These are phyloP conservation scores for Agrypnia vestita DNA, from an alignment of 1,140 invertebrate genomes.

Conservation along the genomic window DNA sequence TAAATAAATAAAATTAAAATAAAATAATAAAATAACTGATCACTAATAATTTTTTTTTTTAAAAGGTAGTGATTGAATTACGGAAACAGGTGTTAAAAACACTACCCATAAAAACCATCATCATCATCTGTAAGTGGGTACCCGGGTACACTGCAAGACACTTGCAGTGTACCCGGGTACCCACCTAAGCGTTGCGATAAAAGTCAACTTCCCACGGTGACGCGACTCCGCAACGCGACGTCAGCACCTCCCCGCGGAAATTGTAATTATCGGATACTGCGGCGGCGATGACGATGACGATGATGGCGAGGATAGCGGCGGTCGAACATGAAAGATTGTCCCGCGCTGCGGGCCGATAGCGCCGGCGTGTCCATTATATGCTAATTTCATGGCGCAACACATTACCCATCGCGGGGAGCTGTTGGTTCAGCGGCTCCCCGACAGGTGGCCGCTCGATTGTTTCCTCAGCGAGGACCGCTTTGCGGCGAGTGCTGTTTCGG, in stretches of 20 bases:
- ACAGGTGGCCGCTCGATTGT: background rate
- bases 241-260: background rate
- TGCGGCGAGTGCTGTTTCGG: no score
- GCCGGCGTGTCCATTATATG: constrained; percentile 22
- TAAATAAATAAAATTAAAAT: no score
- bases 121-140: no score
- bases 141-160: no score
- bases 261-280: background rate
- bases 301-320: constrained; percentile 1
- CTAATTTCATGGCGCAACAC: constrained; percentile 21
- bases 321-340: constrained; percentile 30
- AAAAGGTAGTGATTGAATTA: no score
- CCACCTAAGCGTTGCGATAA: no score
- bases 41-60: no score
- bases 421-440: background rate
- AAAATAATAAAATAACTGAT: no score
- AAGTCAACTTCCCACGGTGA: constrained; percentile 5
- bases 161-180: no score
- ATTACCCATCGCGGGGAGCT: background rate
- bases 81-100: no score
- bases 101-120: no score
- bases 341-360: background rate
- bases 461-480: no score
- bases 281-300: constrained; percentile 2
- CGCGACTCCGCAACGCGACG: constrained; percentile 1